Evolutionary conservation across 2,113 vertebrate genomes (phyloP).

Genomic region (Peromyscus maniculatus): DNA sequence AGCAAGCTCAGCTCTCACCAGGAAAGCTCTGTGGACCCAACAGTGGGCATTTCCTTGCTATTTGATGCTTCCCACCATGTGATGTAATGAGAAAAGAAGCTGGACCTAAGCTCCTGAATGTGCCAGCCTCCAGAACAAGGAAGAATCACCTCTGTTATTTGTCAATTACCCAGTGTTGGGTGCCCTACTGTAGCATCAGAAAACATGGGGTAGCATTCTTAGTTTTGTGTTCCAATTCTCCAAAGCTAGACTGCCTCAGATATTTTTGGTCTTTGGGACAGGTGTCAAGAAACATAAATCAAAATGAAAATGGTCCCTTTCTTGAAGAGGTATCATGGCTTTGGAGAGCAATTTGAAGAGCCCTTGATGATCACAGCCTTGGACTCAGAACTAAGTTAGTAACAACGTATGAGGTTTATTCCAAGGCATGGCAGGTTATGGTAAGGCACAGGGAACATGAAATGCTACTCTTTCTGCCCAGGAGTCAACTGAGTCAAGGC

Average conservation of each 20-base stretch:
- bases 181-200: not conserved
- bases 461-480: not conserved
- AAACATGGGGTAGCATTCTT: not conserved
- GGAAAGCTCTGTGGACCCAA: no score
- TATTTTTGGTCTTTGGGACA: not conserved
- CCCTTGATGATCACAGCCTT: not conserved
- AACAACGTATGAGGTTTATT: not conserved
- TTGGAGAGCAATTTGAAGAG: not conserved
- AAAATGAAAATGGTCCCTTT: constrained; percentile 18
- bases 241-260: not conserved
- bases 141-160: not conserved
- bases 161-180: not conserved
- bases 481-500: not conserved
- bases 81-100: not conserved
- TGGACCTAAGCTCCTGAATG: not conserved
- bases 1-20: no score
- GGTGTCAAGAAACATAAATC: constrained; percentile 8
- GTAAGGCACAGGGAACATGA: not conserved
- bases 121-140: not conserved
- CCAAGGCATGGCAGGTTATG: not conserved
- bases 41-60: not conserved
- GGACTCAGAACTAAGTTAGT: not conserved
- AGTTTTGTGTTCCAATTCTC: not conserved
- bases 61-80: not conserved
- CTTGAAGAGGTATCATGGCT: not conserved